These are phyloP conservation scores for Mesorhabditis belari DNA, from an alignment of 2,888 invertebrate species.

Conservation along the genomic window DNA sequence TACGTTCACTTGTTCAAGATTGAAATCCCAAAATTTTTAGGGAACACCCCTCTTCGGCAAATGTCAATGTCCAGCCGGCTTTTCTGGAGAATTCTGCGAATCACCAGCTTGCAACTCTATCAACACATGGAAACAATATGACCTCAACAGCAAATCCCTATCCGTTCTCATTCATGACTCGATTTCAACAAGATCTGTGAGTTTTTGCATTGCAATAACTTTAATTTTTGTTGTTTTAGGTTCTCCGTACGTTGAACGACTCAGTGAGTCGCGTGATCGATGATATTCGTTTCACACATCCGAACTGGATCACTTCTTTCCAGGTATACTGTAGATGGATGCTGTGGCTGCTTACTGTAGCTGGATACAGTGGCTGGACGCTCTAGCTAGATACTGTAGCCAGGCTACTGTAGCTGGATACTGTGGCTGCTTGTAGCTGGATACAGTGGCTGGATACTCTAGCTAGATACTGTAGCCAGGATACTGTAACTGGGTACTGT, in stretches of 20 bases:
- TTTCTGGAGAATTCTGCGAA: slow-evolving; percentile 26
- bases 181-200: slow-evolving; percentile 11
- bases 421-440: no score
- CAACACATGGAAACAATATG: slow-evolving; percentile 14
- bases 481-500: no score
- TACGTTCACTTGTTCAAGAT: background rate
- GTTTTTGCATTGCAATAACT: background rate
- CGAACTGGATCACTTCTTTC: slow-evolving; percentile 21
- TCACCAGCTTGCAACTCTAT: slow-evolving; percentile 9
- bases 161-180: slow-evolving; percentile 26
- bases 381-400: no score
- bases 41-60: slow-evolving; percentile 22
- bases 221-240: slow-evolving; percentile 4
- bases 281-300: slow-evolving; percentile 23
- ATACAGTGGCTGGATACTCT: no score
- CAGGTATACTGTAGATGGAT: no score
- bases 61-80: slow-evolving; percentile 23
- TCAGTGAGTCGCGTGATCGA: slow-evolving; percentile 18
- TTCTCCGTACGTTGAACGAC: slow-evolving; percentile 23
- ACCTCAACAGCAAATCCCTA: slow-evolving; percentile 16
- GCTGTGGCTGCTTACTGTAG: no score
- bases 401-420: no score
- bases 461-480: no score
- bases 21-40: slow-evolving; percentile 15
- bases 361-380: no score